Evolutionary conservation across 2,113 vertebrate species (phyloP).

Genomic region (Notechis scutatus): DNA sequence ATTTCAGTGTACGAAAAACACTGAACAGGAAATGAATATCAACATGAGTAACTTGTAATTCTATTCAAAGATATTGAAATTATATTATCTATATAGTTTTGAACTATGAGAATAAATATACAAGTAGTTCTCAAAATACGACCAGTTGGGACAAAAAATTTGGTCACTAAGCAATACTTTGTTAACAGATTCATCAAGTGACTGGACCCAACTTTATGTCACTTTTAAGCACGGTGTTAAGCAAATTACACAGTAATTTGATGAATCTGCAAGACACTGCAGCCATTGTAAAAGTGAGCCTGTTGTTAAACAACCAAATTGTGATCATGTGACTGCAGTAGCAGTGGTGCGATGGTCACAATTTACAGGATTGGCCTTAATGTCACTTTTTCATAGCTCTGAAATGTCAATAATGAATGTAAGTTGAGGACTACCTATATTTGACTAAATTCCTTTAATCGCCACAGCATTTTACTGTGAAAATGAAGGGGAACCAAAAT

Average conservation of each 20-base stretch:
- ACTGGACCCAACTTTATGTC: not conserved
- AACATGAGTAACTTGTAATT: rapidly evolving
- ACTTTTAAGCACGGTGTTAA: not conserved
- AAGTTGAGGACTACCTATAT: not conserved
- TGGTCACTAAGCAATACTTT: not conserved
- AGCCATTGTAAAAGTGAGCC: too few species aligned
- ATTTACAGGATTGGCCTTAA: not conserved
- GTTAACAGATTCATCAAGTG: not conserved
- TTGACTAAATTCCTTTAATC: not conserved
- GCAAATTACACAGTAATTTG: not conserved
- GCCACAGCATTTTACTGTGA: not conserved
- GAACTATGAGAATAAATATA: not conserved
- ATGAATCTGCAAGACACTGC: not conserved
- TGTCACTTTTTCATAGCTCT: not conserved
- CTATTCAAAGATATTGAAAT: not conserved
- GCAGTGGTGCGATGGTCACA: not conserved
- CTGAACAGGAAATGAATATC: not conserved
- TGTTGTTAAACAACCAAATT: not conserved
- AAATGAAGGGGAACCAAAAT: not conserved
- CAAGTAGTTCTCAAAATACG: not conserved
- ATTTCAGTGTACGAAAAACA: slow-evolving; percentile 26
- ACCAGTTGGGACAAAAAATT: not conserved
- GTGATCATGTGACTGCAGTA: not conserved
- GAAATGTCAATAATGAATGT: not conserved
- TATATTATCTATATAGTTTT: not conserved